These are phyloP conservation scores for Tachystola acroxantha DNA, from an alignment of 2,888 invertebrate genomes.

Conservation along the genomic window DNA sequence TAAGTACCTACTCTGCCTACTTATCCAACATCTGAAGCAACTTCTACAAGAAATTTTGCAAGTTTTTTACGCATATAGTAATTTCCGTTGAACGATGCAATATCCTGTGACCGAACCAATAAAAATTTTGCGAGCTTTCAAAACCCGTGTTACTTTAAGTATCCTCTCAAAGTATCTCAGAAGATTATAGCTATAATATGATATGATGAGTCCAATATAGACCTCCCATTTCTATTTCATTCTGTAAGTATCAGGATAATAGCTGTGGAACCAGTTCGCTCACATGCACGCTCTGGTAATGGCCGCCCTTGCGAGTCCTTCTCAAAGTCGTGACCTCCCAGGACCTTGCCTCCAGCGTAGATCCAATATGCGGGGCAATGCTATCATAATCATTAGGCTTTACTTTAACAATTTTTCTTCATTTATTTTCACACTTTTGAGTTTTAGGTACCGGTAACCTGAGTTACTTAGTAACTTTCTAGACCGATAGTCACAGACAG, in stretches of 20 bases:
- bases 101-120: no score
- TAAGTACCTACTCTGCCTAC: no score
- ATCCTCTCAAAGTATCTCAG: no score
- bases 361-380: not conserved
- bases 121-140: no score
- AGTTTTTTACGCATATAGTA: no score
- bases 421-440: not conserved
- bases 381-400: not conserved
- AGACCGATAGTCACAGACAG: no score
- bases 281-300: slow-evolving; percentile 34
- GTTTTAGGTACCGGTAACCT: not conserved
- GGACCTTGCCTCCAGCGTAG: slow-evolving; percentile 56
- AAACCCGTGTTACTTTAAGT: no score
- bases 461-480: no score
- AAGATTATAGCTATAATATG: no score
- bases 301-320: slow-evolving; percentile 61
- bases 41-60: no score
- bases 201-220: not conserved
- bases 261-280: slow-evolving; percentile 36
- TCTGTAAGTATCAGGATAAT: not conserved
- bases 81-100: no score
- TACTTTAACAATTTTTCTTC: not conserved
- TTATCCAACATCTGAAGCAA: no score
- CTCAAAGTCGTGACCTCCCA: slow-evolving; percentile 68
- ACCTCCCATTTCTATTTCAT: not conserved